Evolutionary conservation across 30 jellyfish, hydroid and myxozoan species (phyloP).

Genomic region (Cassiopea andromeda): DNA sequence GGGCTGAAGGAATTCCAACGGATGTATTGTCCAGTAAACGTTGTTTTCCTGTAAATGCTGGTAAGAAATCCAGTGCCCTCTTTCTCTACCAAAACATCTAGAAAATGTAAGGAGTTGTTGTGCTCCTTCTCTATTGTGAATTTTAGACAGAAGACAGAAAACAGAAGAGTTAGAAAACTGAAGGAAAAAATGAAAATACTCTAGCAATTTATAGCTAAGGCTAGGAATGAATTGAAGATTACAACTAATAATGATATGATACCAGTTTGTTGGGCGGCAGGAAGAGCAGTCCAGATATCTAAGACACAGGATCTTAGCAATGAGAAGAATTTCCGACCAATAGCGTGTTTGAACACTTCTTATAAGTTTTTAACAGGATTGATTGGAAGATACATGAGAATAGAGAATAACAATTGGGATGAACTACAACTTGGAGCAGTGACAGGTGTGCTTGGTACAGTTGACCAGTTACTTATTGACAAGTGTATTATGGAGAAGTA

Average conservation of each 20-base stretch:
- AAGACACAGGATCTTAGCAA: background rate
- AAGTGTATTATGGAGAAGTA: constrained; percentile 28
- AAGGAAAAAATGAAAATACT: background rate
- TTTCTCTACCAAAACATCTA: too few relatives aligned
- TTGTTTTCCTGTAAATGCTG: too few relatives aligned
- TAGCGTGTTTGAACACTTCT: background rate
- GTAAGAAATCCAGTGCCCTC: too few relatives aligned
- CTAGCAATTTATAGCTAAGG: background rate
- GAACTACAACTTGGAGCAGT: constrained; percentile 39
- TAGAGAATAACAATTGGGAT: constrained; percentile 20
- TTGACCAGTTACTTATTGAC: constrained; percentile 18
- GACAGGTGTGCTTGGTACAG: constrained; percentile 25
- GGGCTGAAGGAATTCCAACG: too few relatives aligned
- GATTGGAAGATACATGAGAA: background rate
- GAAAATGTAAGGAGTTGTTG: too few relatives aligned
- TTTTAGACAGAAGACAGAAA: too few relatives aligned
- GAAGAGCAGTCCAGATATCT: background rate
- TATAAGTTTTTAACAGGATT: constrained; percentile 11
- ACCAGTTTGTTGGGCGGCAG: background rate
- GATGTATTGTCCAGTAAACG: too few relatives aligned
- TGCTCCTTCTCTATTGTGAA: too few relatives aligned
- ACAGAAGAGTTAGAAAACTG: background rate
- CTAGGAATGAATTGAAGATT: background rate
- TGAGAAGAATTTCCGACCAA: background rate
- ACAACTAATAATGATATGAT: background rate